Base-by-base conservation (phyloP, 2,888 invertebrate genomes). In the Pyrrhosoma nymphula region DNA sequence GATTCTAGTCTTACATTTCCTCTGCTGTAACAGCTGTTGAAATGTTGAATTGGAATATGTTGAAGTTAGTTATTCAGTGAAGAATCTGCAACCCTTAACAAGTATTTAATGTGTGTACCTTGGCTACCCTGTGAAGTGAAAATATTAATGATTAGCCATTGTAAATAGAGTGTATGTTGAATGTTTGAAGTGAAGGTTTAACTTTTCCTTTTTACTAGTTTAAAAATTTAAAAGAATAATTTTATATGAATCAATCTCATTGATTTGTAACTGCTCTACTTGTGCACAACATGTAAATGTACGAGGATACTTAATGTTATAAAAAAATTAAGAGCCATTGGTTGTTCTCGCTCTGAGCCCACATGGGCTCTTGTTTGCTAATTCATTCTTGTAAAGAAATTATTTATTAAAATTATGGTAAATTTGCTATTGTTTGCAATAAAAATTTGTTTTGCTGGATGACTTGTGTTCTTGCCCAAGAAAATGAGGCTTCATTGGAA, bases 321-420 rank as follows among this genome's bases (percentile, higher is more conserved):
- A 4, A 55, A 75, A 93, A 75, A 69, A 16, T 55, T 89, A 39
- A 20, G 63, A 69, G 69, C 55, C 30, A 82, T 82, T 35, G 18
- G 14, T 82, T 16, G 0, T 12, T 82, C 35, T 93, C 16, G 8
- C 60, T 93, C 75, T 55, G 39, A 93, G 39, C 47, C 69, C 69
- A 35, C 26, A 20, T 69, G 26, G 47, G 47, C 93, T 39, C 69
- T 20, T 63, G 6, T 60, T 26, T 26, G 63, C 93, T 23, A 23
- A 69, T 93, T 75, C 69, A 93, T 93, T 30, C 39, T 69, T 93
- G 93, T 93, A 93, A 69, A 93, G 93, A 93, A 93, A 93, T 93
- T 93, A 93, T 93, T 93, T 93, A 93, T 93, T 93, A 93, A 93
- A 93, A 93, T 23, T 75, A 93, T 93, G 39, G 75, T 69, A 47